These are phyloP conservation scores for Orthosia cruda DNA, from an alignment of 2,888 invertebrate genomes.

Conservation along the genomic window DNA sequence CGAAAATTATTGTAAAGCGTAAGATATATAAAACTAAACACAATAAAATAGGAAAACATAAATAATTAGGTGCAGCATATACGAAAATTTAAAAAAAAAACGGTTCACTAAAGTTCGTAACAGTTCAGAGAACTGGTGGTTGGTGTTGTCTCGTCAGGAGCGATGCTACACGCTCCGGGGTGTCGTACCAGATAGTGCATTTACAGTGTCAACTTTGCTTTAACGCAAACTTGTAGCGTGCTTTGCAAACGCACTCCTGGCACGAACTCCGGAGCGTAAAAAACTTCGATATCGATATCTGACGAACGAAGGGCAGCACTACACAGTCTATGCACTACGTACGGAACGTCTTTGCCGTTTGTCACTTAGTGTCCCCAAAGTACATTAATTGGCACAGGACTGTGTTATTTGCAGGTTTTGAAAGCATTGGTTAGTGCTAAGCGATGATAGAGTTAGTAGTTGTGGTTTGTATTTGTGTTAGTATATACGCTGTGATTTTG, in stretches of 20 bases:
- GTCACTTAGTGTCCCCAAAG: slow-evolving; percentile 78
- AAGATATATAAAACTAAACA: slow-evolving; percentile 60
- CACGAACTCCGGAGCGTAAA: slow-evolving; percentile 96
- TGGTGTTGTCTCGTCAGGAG: slow-evolving; percentile 81
- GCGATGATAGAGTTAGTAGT: slow-evolving; percentile 61
- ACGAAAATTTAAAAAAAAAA: slow-evolving; percentile 55
- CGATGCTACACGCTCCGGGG: slow-evolving; percentile 93
- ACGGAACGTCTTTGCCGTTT: slow-evolving; percentile 86
- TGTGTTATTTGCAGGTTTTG: slow-evolving; percentile 47
- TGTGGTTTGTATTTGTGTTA: background rate
- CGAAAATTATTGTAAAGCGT: slow-evolving; percentile 60
- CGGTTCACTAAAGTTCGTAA: slow-evolving; percentile 84
- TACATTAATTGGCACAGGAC: slow-evolving; percentile 60
- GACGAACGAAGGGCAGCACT: slow-evolving; percentile 82
- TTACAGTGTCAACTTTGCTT: slow-evolving; percentile 95
- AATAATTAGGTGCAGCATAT: slow-evolving; percentile 56
- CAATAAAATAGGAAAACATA: slow-evolving; percentile 58
- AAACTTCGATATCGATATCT: slow-evolving; percentile 83
- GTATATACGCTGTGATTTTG: slow-evolving; percentile 22
- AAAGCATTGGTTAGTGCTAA: slow-evolving; percentile 68
- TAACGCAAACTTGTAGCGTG: slow-evolving; percentile 90
- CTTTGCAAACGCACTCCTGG: slow-evolving; percentile 99
- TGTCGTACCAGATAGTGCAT: slow-evolving; percentile 99
- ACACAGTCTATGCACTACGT: slow-evolving; percentile 82
- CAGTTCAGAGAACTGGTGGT: slow-evolving; percentile 77